A percentile compares a stretch with the other conserved stretches of the same genome.
Conservation (phyloP, 2,888 invertebrate species). For the Neuroscelio doddi region DNA sequence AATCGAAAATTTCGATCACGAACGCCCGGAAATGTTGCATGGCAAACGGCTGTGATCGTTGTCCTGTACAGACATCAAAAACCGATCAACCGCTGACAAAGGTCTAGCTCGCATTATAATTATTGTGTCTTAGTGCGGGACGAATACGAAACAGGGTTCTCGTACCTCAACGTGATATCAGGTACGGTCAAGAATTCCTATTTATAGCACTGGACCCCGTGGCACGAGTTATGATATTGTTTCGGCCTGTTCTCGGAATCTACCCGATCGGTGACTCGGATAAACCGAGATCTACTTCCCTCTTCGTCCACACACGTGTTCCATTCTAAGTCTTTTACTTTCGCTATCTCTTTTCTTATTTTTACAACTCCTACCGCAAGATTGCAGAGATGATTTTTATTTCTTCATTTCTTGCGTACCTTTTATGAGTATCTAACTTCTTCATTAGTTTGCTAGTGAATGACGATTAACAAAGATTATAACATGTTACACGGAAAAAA, state of each 20-base stretch:
- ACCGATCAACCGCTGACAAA: conserved; percentile 61
- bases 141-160: conserved; percentile 35
- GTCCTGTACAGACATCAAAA: conserved; percentile 46
- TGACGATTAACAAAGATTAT: too few relatives aligned
- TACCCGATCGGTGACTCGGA: conserved; percentile 70
- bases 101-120: conserved; percentile 65
- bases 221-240: conserved; percentile 72
- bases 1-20: conserved; percentile 48
- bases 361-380: conserved; percentile 46
- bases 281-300: conserved; percentile 60
- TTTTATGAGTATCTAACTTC: conserved; percentile 62
- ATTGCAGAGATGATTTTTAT: conserved; percentile 59
- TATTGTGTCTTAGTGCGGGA: conserved; percentile 51
- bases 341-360: conserved; percentile 19
- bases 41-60: conserved; percentile 24
- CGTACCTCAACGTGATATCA: conserved; percentile 51
- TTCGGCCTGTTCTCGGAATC: conserved; percentile 69
- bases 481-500: too few relatives aligned
- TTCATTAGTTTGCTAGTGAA: conserved; percentile 59
- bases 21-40: conserved; percentile 16
- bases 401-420: conserved; percentile 63
- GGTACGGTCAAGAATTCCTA: conserved; percentile 60
- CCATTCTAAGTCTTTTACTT: conserved; percentile 12
- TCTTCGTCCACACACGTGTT: conserved; percentile 38
- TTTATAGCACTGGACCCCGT: conserved; percentile 67